These are phyloP conservation scores for Morpho deidamia DNA, from an alignment of 2,888 invertebrate species.

Conservation along the genomic window DNA sequence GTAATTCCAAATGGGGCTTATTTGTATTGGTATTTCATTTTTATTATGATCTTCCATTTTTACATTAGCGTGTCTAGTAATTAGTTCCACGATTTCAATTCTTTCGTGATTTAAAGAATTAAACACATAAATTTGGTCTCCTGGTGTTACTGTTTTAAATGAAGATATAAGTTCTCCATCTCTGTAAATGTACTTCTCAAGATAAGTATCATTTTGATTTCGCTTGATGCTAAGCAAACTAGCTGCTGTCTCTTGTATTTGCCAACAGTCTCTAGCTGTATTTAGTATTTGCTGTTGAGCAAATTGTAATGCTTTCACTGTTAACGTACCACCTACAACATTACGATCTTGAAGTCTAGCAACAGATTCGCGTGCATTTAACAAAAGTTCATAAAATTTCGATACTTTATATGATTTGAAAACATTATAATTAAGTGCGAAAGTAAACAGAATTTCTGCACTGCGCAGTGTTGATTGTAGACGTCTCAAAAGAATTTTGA, in stretches of 20 bases:
- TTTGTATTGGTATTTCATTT: constrained; percentile 67
- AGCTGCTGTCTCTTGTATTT: constrained; percentile 53
- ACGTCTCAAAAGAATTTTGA: constrained; percentile 89
- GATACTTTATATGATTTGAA: constrained; percentile 74
- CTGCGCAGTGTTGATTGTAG: constrained; percentile 88
- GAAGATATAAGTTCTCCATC: constrained; percentile 59
- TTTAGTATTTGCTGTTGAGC: constrained; percentile 81
- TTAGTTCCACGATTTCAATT: constrained; percentile 86
- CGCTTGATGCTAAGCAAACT: constrained; percentile 84
- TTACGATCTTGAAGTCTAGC: constrained; percentile 97
- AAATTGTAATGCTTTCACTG: constrained; percentile 90
- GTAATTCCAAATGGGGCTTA: constrained; percentile 63
- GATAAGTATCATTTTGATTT: constrained; percentile 81
- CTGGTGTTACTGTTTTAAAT: constrained; percentile 70
- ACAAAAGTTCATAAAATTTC: constrained; percentile 64
- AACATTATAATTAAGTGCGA: constrained; percentile 83
- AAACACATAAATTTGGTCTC: constrained; percentile 85
- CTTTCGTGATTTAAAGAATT: constrained; percentile 90
- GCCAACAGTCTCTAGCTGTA: constrained; percentile 59
- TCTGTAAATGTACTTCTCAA: constrained; percentile 58
- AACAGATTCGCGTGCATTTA: constrained; percentile 85
- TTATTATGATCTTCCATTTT: constrained; percentile 83
- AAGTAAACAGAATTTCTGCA: constrained; percentile 90
- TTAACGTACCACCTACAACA: constrained; percentile 96
- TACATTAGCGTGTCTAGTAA: constrained; percentile 83